phyloP scores from a whole-genome alignment of 2,888 invertebrate genomes.

The Dynastes grantii region DNA sequence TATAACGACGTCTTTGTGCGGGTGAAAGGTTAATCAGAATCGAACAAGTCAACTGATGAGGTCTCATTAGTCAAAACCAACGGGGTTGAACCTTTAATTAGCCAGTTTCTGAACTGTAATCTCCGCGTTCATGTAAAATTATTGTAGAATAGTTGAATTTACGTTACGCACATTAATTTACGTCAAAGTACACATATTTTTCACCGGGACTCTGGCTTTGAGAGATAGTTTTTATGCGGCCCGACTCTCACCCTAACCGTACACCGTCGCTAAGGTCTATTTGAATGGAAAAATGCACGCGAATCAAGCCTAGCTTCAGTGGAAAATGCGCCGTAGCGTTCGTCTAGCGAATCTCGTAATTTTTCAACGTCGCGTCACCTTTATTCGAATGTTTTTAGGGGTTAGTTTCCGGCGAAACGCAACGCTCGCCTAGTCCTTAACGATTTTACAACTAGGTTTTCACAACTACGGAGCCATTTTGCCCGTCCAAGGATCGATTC shows the following conservation, averaged over 20 bases:
- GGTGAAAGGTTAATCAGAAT: constrained; percentile 65
- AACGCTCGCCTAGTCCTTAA: constrained; percentile 65
- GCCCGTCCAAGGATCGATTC: constrained; percentile 70
- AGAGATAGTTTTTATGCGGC: constrained; percentile 71
- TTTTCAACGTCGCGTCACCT: constrained; percentile 68
- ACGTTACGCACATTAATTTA: constrained; percentile 71
- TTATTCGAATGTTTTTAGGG: constrained; percentile 67
- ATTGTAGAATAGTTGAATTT: constrained; percentile 71
- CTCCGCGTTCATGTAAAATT: constrained; percentile 68
- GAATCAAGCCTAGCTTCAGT: constrained; percentile 60
- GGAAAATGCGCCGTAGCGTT: constrained; percentile 68
- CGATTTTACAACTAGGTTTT: constrained; percentile 69
- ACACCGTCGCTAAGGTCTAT: constrained; percentile 66
- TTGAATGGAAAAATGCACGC: constrained; percentile 69
- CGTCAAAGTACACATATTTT: constrained; percentile 72
- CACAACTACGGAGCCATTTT: constrained; percentile 70
- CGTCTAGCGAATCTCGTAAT: constrained; percentile 68
- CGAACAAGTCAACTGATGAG: constrained; percentile 66
- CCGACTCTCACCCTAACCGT: constrained; percentile 63
- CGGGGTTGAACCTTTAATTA: constrained; percentile 63
- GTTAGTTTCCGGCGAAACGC: constrained; percentile 63
- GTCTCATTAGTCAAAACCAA: constrained; percentile 60
- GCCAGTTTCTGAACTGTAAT: constrained; percentile 63
- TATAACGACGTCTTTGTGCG: constrained; percentile 53
- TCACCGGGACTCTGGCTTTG: constrained; percentile 69